Conservation (phyloP, 2,797 vertebrate species). For the Champsocephalus esox region DNA sequence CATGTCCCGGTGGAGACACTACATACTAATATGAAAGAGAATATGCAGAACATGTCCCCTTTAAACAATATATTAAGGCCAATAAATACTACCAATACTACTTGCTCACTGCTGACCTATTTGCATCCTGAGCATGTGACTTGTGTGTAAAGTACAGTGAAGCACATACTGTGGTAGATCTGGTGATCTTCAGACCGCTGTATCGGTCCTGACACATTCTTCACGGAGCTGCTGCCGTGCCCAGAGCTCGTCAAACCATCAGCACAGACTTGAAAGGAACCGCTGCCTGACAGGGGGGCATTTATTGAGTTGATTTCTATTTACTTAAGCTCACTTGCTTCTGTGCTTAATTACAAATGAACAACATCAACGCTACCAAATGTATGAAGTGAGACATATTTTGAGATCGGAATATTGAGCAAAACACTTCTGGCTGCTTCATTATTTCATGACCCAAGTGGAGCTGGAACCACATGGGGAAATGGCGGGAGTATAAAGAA, state of each 20-base stretch:
- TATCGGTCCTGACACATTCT: constrained; percentile 36
- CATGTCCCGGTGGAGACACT: no score
- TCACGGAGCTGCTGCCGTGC: constrained; percentile 18
- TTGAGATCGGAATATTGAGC: constrained; percentile 55
- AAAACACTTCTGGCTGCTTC: constrained; percentile 61
- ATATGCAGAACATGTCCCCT: not conserved
- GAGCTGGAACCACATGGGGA: constrained; percentile 47
- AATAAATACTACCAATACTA: not conserved
- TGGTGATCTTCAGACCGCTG: constrained; percentile 30
- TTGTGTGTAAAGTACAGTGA: not conserved
- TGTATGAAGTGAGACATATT: constrained; percentile 67
- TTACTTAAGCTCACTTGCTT: constrained; percentile 78
- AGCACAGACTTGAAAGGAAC: constrained; percentile 35
- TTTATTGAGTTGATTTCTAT: constrained; percentile 77
- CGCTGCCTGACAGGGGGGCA: constrained; percentile 39
- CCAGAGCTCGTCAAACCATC: constrained; percentile 28
- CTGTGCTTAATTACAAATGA: constrained; percentile 78
- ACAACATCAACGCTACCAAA: constrained; percentile 73
- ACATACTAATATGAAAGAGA: no score
- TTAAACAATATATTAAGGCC: not conserved
- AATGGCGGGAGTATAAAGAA: constrained; percentile 32
- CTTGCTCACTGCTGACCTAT: not conserved
- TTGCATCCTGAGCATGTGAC: not conserved
- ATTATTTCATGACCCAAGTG: constrained; percentile 56
- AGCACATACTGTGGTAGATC: not conserved